These are phyloP conservation scores for Aricia artaxerxes DNA, from an alignment of 2,888 invertebrate genomes.

Conservation along the genomic window DNA sequence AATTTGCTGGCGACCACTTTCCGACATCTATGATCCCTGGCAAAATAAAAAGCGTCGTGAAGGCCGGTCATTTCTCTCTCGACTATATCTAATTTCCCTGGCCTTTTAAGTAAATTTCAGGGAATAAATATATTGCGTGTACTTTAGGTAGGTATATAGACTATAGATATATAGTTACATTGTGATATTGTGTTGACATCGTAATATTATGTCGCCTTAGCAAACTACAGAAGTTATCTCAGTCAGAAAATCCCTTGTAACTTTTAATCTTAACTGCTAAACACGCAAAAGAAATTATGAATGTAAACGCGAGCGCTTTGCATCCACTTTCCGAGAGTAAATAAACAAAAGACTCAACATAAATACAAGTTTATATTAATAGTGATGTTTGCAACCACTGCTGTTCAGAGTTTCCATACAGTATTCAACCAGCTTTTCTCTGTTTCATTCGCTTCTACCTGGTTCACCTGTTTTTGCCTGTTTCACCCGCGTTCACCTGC, in stretches of 20 bases:
- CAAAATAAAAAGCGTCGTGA: too few species aligned
- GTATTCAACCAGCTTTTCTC: neutral
- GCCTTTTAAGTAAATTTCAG: too few species aligned
- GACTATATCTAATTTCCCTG: too few species aligned
- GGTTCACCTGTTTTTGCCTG: slow-evolving; percentile 6
- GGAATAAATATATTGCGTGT: too few species aligned
- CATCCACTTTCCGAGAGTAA: slow-evolving; percentile 18
- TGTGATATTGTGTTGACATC: too few species aligned
- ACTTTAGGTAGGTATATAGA: too few species aligned
- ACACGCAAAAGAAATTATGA: neutral
- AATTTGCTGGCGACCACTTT: too few species aligned
- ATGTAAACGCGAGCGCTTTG: neutral
- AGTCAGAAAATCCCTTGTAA: neutral
- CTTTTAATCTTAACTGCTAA: neutral
- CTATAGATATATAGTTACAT: too few species aligned
- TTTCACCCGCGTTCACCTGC: neutral
- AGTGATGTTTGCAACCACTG: slow-evolving; percentile 22
- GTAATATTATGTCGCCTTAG: neutral
- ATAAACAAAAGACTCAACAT: slow-evolving; percentile 13
- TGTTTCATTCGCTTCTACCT: neutral
- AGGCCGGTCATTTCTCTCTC: too few species aligned
- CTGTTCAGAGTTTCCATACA: neutral
- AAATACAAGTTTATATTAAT: slow-evolving; percentile 28
- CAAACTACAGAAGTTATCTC: neutral
- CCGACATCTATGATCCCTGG: too few species aligned